Evolutionary conservation across 2,888 invertebrate genomes (phyloP), one percentile per base, ranked within the genome.

Genomic region (Harpagoxenus sublaevis): DNA sequence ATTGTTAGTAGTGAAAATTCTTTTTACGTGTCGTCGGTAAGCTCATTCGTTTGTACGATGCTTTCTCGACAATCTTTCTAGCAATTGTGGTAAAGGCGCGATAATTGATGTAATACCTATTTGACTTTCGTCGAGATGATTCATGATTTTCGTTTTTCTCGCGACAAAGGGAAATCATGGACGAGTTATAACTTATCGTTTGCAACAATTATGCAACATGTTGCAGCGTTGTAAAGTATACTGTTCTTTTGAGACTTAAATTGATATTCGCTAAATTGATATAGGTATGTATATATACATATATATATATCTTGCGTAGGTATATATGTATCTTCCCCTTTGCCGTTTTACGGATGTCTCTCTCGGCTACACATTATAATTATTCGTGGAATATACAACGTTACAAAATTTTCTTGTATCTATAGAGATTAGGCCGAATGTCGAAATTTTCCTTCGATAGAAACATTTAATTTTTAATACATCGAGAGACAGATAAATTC

Each of bases 401-500:
- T 1, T 15, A 28, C 15, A 31, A 48, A 68, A 68, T 48, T 28
- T 1, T 42, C 18, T 42, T 1, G 12, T 31, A 8, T 57, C 10
- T 28, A 28, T 6, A 53, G 71, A 23, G 18, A 31, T 28, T 18
- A 18, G 12, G 6, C 6, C 35, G 3, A 23, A 15, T n/a, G 18
- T 3, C 39, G 39, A 63, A 74, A 62, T 66, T 39, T 66, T 66
- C 3, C 10, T 51, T 28, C 18, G 8, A n/a, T n/a, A 15, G 42
- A 42, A 31, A n/a, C n/a, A 10, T 51, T 53, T 39, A 53, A 10
- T 42, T 10, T 51, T 53, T 39, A 53, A 10, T 42, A 15, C 15
- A 18, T 18, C 18, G 51, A 51, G n/a, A 42, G 28, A 9, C 53
- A 3, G 82, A 75, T 81, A 84, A 81, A 74, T 85, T 74, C 78